Evolutionary conservation across 2,888 invertebrate genomes (phyloP), one percentile per base, ranked within the genome.

Genomic region (Melikaiella ostensackeni): DNA sequence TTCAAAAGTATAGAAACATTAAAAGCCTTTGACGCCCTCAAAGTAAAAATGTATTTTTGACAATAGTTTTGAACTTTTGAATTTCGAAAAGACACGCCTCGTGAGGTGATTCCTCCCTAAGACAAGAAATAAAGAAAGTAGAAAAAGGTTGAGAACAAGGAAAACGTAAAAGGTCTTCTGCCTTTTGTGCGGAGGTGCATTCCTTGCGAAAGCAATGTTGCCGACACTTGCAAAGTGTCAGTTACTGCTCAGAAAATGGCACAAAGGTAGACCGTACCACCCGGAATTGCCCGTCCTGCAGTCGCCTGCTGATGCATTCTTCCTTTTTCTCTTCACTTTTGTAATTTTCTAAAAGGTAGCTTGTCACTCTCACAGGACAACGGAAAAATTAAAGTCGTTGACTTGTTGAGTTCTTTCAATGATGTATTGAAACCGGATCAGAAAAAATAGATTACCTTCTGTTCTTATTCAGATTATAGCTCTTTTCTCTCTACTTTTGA

Each of bases 241-340:
- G 30, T n/a, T n/a, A 42, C 64, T 64, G 38, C 64, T 70, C 13
- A n/a, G 11, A 27, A 50, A 70, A 30, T 70, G 21, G 63, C 24
- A 64, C 64, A 64, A 70, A 50, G 30, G 50, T 30, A 16, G n/a
- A 50, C 50, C 66, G 27, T 66, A 50, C 66, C 66, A 66, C 66
- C 66, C 46, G 66, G 42, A 66, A 46, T 46, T 27, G 27, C 27
- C 19, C 46, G 46, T 46, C 19, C 46, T 66, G 3, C 16, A 66
- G 50, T 50, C 70, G 50, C 70, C 70, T 55, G 70, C 70, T 70
- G 70, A 33, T 70, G 70, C 50, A 70, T 70, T 70, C 70, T 70
- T 70, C 30, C n/a, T 70, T 27, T 70, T 70, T 50, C 50, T 55
- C 50, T 11, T 33, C 6, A 70, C 50, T 70, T 70, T 70, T 50